Conservation (phyloP, 2,113 vertebrate species). For the Otis tarda region DNA sequence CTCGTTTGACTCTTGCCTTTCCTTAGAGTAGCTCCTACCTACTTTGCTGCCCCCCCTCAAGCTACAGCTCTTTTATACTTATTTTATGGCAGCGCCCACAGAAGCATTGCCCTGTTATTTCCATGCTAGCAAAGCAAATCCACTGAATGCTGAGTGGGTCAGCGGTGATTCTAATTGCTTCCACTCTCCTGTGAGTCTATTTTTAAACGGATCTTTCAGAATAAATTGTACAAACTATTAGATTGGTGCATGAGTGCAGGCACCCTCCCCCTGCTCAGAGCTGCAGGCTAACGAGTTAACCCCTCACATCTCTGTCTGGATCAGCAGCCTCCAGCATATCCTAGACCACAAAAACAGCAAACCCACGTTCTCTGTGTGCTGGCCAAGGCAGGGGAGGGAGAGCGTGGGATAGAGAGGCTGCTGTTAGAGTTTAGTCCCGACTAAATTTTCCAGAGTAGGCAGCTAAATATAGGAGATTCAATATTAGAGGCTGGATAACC, state of each 20-base stretch:
- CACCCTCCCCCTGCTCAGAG: neutral
- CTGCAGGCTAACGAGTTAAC: neutral
- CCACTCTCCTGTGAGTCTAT: neutral
- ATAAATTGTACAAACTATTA: neutral
- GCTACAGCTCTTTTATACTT: neutral
- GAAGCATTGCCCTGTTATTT: neutral
- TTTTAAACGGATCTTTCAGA: neutral
- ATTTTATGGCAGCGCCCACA: neutral
- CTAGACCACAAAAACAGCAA: neutral
- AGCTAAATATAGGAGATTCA: conserved; percentile 29
- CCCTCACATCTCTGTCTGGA: neutral
- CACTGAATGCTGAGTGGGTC: neutral
- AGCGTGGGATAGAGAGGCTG: neutral
- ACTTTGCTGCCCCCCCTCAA: neutral
- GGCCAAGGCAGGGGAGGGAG: neutral
- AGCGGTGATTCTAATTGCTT: neutral
- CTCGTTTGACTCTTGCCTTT: neutral
- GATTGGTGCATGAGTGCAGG: neutral
- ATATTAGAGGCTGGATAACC: neutral
- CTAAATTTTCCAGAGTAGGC: neutral
- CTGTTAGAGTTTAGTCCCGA: neutral
- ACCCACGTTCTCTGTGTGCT: neutral
- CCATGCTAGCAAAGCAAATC: neutral
- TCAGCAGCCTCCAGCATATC: neutral
- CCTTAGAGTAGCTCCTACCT: neutral